A percentile compares a stretch with the other conserved stretches of the same genome.
These are phyloP conservation scores for Acanthisitta chloris DNA, from an alignment of 2,113 vertebrate species.

Conservation along the genomic window DNA sequence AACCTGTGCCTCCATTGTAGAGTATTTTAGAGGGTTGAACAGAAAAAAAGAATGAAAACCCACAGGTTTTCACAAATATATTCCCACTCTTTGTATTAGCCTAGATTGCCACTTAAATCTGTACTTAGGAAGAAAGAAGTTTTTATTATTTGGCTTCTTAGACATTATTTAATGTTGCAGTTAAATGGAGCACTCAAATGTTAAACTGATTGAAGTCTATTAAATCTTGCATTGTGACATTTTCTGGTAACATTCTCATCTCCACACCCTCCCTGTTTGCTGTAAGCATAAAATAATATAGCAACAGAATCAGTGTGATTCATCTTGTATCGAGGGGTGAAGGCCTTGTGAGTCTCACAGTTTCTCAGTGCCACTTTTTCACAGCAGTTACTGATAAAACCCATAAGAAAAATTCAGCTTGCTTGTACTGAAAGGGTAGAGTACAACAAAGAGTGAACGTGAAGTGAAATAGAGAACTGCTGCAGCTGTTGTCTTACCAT, in stretches of 20 bases:
- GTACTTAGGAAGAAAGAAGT: neutral
- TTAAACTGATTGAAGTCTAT: neutral
- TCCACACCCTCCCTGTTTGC: neutral
- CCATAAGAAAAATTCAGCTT: neutral
- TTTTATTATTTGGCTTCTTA: neutral
- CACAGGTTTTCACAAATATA: fast-evolving
- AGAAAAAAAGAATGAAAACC: neutral
- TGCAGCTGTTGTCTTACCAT: neutral
- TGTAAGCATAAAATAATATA: neutral
- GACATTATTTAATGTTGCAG: fast-evolving
- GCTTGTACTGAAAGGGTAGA: neutral
- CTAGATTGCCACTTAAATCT: neutral
- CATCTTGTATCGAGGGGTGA: neutral
- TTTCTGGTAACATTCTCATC: neutral
- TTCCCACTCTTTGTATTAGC: neutral
- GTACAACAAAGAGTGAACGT: neutral
- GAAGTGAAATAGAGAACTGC: neutral
- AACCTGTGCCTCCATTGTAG: fast-evolving
- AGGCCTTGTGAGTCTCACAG: neutral
- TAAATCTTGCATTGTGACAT: neutral
- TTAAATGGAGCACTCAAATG: neutral
- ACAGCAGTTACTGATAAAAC: neutral
- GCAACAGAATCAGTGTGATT: neutral
- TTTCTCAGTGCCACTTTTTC: neutral
- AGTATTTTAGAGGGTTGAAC: neutral